Evolutionary conservation across 2,113 vertebrate species (phyloP).

Genomic region (Myodes glareolus): DNA sequence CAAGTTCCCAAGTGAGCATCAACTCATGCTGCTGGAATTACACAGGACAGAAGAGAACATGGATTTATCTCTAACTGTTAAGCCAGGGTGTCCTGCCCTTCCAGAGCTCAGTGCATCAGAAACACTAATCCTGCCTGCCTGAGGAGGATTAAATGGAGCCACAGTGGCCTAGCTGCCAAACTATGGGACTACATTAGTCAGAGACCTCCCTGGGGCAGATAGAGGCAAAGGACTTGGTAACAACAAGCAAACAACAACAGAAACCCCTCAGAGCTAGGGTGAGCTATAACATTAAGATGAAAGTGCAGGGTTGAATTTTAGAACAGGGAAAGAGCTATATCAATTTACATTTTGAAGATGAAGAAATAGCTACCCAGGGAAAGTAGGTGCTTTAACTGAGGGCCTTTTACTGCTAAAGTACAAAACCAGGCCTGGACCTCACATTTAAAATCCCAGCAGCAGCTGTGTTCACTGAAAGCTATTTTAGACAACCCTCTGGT

Average conservation of each 20-base stretch:
- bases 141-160: slow-evolving; percentile 53
- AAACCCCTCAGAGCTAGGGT: not conserved
- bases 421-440: not conserved
- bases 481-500: not conserved
- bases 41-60: slow-evolving; percentile 30
- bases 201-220: slow-evolving; percentile 17
- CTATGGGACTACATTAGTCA: not conserved
- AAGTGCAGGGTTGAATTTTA: not conserved
- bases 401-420: not conserved
- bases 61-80: slow-evolving; percentile 47
- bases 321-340: not conserved
- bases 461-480: not conserved
- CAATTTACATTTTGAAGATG: not conserved
- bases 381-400: not conserved
- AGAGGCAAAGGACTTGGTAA: not conserved
- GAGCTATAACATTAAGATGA: not conserved
- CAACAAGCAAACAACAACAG: not conserved
- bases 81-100: slow-evolving; percentile 9
- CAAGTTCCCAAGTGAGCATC: not conserved
- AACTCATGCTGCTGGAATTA: slow-evolving; percentile 49
- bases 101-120: not conserved
- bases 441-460: not conserved
- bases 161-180: slow-evolving; percentile 42
- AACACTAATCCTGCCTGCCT: slow-evolving; percentile 48
- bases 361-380: not conserved